phyloP scores from a whole-genome alignment of 1,140 invertebrate species.

The Panulirus ornatus region DNA sequence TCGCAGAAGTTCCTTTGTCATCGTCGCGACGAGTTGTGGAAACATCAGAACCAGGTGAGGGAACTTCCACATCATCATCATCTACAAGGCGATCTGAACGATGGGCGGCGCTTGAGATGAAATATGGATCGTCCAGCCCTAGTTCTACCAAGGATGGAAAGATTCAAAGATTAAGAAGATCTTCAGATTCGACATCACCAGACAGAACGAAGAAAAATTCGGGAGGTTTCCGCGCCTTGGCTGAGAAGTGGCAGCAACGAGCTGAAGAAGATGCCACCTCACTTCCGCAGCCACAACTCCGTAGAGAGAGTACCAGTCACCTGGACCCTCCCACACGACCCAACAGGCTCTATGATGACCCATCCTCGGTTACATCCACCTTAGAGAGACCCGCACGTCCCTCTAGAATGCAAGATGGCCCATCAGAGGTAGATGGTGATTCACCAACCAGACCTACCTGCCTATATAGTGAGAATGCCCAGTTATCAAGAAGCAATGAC shows the following conservation, averaged over 20 bases:
- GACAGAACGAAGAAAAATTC: slow-evolving; percentile 69
- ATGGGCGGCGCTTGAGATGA: slow-evolving; percentile 71
- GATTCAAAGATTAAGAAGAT: slow-evolving; percentile 59
- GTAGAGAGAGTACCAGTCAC: slow-evolving; percentile 46
- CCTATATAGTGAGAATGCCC: slow-evolving; percentile 26
- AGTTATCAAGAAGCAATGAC: slow-evolving; percentile 13
- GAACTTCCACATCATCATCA: background rate
- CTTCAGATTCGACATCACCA: slow-evolving; percentile 49
- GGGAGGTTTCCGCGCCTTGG: slow-evolving; percentile 78
- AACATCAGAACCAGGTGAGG: background rate
- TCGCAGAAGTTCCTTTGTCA: slow-evolving; percentile 66
- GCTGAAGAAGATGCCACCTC: slow-evolving; percentile 74
- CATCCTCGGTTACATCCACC: slow-evolving; percentile 18
- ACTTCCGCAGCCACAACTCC: slow-evolving; percentile 61
- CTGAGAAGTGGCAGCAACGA: slow-evolving; percentile 79
- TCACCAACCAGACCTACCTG: slow-evolving; percentile 25
- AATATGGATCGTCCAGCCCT: slow-evolving; percentile 58
- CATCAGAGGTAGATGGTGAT: background rate
- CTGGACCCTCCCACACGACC: slow-evolving; percentile 32
- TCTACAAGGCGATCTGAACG: slow-evolving; percentile 32
- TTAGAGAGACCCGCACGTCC: slow-evolving; percentile 46
- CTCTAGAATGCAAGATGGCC: slow-evolving; percentile 43
- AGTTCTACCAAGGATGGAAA: slow-evolving; percentile 61
- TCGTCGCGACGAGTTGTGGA: slow-evolving; percentile 34
- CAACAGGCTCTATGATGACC: slow-evolving; percentile 40